A percentile compares a stretch with the other conserved stretches of the same genome.
These are phyloP conservation scores for Neuroterus valhalla DNA, from an alignment of 1,140 invertebrate species.

Conservation along the genomic window DNA sequence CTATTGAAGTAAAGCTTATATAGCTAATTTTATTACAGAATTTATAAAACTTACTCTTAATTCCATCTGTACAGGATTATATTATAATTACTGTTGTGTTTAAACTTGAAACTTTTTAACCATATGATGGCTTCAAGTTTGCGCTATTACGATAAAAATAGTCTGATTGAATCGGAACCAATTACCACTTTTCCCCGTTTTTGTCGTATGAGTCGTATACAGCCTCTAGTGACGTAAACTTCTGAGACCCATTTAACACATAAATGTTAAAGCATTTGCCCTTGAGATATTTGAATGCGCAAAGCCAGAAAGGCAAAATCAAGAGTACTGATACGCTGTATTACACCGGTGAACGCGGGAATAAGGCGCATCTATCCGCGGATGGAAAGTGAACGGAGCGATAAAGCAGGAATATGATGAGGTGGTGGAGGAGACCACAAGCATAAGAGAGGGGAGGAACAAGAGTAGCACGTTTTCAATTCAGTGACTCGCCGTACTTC, in stretches of 20 bases:
- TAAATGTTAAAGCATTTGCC: not conserved
- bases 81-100: too few species aligned
- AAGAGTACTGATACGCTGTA: slow-evolving; percentile 3
- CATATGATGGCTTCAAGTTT: too few species aligned
- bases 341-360: not conserved
- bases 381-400: not conserved
- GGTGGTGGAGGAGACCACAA: not conserved
- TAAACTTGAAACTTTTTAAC: too few species aligned
- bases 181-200: not conserved
- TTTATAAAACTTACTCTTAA: too few species aligned
- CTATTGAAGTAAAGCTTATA: too few species aligned
- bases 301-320: slow-evolving; percentile 17
- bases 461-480: slow-evolving; percentile 17
- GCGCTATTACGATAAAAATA: too few species aligned
- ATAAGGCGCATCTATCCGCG: not conserved
- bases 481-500: not conserved
- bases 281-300: slow-evolving; percentile 6
- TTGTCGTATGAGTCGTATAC: not conserved
- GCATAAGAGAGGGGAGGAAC: not conserved
- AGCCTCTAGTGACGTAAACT: not conserved
- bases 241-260: not conserved
- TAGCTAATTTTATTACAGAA: too few species aligned
- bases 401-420: slow-evolving; percentile 18
- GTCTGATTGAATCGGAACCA: not conserved
- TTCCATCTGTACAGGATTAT: too few species aligned